phyloP scores from a whole-genome alignment of 2,888 invertebrate genomes.

The Coecobrya sp. region DNA sequence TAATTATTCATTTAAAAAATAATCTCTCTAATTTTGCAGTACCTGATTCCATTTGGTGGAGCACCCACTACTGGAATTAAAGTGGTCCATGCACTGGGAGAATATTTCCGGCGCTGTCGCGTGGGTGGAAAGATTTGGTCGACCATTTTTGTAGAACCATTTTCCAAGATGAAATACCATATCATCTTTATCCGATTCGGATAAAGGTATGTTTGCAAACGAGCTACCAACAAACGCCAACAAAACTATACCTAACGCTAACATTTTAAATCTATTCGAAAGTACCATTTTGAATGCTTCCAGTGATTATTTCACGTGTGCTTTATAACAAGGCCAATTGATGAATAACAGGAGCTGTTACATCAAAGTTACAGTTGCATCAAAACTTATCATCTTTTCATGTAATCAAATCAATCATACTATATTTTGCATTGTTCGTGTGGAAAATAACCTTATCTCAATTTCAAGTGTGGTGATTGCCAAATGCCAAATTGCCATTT shows the following conservation, averaged over 20 bases:
- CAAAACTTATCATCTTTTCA: too few species aligned
- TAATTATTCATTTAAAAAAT: neutral
- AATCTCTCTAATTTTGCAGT: neutral
- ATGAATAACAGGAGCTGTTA: too few species aligned
- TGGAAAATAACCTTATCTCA: too few species aligned
- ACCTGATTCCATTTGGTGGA: conserved; percentile 76
- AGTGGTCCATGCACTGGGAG: conserved; percentile 74
- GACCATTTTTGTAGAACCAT: conserved; percentile 65
- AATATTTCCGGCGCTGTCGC: conserved; percentile 51
- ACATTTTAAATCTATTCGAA: neutral
- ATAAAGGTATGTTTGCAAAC: neutral
- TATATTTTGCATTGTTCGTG: too few species aligned
- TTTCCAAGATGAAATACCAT: conserved; percentile 64
- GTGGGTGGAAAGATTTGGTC: neutral
- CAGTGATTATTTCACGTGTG: neutral
- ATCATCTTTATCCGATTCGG: conserved; percentile 23
- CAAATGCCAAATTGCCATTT: too few species aligned
- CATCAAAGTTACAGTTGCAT: too few species aligned
- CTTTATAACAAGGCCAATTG: too few species aligned
- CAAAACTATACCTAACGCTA: neutral
- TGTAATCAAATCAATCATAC: too few species aligned
- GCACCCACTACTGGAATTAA: conserved; percentile 54
- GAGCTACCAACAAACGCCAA: neutral
- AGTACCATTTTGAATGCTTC: neutral
- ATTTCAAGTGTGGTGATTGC: too few species aligned